Evolutionary conservation across 2,797 vertebrate species (phyloP).

Genomic region (Peromyscus attwateri): DNA sequence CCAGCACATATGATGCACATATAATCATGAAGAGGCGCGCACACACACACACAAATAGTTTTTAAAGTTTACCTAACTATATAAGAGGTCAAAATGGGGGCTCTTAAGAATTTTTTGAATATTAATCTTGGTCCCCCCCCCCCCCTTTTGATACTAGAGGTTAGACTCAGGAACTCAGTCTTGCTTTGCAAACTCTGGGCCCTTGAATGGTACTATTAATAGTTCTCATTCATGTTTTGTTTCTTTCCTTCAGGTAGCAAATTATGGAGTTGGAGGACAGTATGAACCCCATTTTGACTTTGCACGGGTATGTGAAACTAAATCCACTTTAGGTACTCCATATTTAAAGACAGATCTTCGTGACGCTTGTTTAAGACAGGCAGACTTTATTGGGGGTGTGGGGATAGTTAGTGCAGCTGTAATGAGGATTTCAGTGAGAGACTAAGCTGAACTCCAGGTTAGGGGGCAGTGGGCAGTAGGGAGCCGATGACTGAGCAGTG

Average conservation of each 20-base stretch:
- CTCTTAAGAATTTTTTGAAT: not conserved
- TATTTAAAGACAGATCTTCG: not conserved
- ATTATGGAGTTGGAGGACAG: slow-evolving; percentile 92
- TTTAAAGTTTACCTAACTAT: not conserved
- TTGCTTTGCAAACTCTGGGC: not conserved
- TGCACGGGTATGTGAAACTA: slow-evolving; percentile 91
- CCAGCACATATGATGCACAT: not conserved
- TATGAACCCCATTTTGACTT: slow-evolving; percentile 93
- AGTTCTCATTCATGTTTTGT: slow-evolving; percentile 85
- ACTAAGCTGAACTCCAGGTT: not conserved
- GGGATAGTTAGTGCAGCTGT: not conserved
- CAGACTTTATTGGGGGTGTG: not conserved
- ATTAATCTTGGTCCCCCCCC: not conserved
- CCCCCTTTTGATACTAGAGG: slow-evolving; percentile 80
- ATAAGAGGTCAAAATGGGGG: not conserved
- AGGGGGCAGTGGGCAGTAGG: not conserved
- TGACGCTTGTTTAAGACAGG: not conserved
- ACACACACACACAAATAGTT: no score
- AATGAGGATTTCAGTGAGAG: not conserved
- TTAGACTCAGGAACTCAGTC: slow-evolving; percentile 91
- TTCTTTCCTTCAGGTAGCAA: slow-evolving; percentile 91
- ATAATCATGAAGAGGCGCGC: no score
- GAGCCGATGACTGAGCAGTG: not conserved
- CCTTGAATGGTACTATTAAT: slow-evolving; percentile 86
- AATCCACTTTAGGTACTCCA: slow-evolving; percentile 71